Evolutionary conservation across 2,797 vertebrate species (phyloP).

Genomic region (Clarias pachynema): DNA sequence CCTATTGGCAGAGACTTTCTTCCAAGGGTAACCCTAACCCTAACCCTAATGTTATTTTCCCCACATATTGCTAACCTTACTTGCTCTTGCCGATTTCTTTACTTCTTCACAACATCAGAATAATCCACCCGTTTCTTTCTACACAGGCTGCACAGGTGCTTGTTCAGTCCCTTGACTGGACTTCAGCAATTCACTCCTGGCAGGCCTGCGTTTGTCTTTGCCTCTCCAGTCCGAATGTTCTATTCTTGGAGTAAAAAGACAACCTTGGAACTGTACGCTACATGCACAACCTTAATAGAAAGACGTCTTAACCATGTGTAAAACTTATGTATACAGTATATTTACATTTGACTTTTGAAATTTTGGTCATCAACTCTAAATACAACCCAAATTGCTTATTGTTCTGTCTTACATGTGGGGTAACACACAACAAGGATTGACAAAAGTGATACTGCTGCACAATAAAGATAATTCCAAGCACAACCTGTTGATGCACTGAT

Average conservation of each 20-base stretch:
- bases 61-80: too few species aligned
- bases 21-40: too few species aligned
- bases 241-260: background rate
- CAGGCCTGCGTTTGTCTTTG: background rate
- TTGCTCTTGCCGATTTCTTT: too few species aligned
- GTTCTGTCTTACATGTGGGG: background rate
- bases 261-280: background rate
- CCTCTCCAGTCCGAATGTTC: background rate
- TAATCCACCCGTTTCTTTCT: too few species aligned
- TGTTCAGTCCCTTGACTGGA: too few species aligned
- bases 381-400: background rate
- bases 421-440: background rate
- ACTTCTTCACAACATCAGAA: too few species aligned
- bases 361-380: background rate
- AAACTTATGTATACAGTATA: background rate
- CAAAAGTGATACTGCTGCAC: background rate
- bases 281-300: background rate
- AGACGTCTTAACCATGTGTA: background rate
- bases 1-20: too few species aligned
- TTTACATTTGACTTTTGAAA: too few species aligned
- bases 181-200: too few species aligned
- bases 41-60: too few species aligned
- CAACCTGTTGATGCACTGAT: background rate
- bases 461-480: background rate
- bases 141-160: too few species aligned